These are phyloP conservation scores for Andrena praecox DNA, from an alignment of 2,888 invertebrate genomes.

Conservation along the genomic window DNA sequence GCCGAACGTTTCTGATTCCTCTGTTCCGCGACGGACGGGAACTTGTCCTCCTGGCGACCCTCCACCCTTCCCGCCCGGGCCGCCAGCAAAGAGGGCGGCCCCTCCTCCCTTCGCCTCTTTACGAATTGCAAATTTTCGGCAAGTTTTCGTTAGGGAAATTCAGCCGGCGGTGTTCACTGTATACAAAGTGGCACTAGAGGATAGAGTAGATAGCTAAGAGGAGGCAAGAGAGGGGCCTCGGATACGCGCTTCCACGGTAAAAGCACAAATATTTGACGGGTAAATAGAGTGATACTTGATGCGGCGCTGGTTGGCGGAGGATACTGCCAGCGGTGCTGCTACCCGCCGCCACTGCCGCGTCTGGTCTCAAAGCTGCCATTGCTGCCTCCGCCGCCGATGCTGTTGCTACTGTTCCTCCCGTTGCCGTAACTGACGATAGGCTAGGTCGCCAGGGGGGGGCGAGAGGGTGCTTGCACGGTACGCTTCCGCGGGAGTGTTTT, in stretches of 20 bases:
- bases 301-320: conserved; percentile 77
- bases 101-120: conserved; percentile 71
- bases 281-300: conserved; percentile 85
- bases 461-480: conserved; percentile 56
- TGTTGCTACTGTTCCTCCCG: conserved; percentile 56
- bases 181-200: conserved; percentile 83
- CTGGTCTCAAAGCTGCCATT: conserved; percentile 42
- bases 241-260: conserved; percentile 82
- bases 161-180: conserved; percentile 81
- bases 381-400: conserved; percentile 27
- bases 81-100: conserved; percentile 52
- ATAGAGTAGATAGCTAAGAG: conserved; percentile 75
- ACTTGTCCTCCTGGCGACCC: conserved; percentile 56
- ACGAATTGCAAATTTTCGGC: conserved; percentile 84
- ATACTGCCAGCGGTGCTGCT: conserved; percentile 57
- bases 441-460: no score
- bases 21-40: conserved; percentile 42
- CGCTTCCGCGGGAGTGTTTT: conserved; percentile 70
- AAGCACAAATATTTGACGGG: conserved; percentile 85
- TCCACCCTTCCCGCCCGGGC: conserved; percentile 22
- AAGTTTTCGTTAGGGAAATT: conserved; percentile 84
- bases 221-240: conserved; percentile 74
- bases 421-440: conserved; percentile 16
- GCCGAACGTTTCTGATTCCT: conserved; percentile 31
- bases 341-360: conserved; percentile 49